Evolutionary conservation across 2,888 invertebrate genomes (phyloP).

Genomic region (Spilarctia lutea): DNA sequence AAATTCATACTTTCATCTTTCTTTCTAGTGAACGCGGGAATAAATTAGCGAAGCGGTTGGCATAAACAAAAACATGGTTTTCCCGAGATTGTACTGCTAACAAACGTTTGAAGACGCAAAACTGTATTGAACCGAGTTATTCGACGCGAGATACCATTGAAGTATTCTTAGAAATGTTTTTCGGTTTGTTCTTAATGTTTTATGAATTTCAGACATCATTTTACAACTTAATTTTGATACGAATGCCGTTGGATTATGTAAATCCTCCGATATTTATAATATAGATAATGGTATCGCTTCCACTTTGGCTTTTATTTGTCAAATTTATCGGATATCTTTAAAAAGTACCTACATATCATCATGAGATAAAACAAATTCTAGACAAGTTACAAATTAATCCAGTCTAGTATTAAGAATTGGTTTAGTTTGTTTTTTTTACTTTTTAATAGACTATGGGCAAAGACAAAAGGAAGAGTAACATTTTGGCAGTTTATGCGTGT

Average conservation of each 20-base stretch:
- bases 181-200: conserved; percentile 3
- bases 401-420: too few species aligned
- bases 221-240: conserved; percentile 5
- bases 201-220: conserved; percentile 1
- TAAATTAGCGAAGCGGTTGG: conserved; percentile 49
- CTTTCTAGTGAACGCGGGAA: conserved; percentile 43
- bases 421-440: too few species aligned
- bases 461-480: too few species aligned
- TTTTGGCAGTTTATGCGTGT: too few species aligned
- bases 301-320: neutral
- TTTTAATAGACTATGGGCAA: too few species aligned
- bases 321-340: neutral
- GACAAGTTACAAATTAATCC: neutral
- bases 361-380: neutral
- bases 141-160: conserved; percentile 27
- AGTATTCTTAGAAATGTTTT: conserved; percentile 9
- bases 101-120: conserved; percentile 33
- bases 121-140: conserved; percentile 31
- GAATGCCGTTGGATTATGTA: neutral
- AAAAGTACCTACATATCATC: neutral
- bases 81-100: conserved; percentile 45
- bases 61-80: conserved; percentile 60
- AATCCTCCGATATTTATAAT: conserved; percentile 3
- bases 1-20: conserved; percentile 52
- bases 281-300: conserved; percentile 2